Base-by-base conservation (phyloP, 2,888 invertebrate genomes). In the Mesopsocus fuscifrons region DNA sequence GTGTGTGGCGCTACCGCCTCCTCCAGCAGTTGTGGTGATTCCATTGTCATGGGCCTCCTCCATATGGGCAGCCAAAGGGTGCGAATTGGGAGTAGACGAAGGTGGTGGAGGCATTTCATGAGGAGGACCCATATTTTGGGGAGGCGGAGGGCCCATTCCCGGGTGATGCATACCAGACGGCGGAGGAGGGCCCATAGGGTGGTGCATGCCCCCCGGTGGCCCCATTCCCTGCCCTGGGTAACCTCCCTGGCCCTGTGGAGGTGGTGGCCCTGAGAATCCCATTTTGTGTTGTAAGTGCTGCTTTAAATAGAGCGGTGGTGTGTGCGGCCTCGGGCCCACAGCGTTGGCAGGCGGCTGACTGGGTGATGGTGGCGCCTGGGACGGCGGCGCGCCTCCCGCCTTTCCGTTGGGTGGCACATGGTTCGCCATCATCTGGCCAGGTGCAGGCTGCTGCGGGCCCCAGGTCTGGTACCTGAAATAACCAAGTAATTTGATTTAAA, bases 281-380 rank as follows among this genome's bases (percentile, higher is more conserved):
- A 76, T 72, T 64, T 77, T 77, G 60, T 77, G 75, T 65, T 77
- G 61, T 45, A 63, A 52, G 48, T 77, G 76, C 58, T 75, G 74
- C 57, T 76, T 76, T 59, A 76, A 66, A 66, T 76, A 75, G 60
- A 71, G 72, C 50, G 71, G 57, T 45, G 67, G 66, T 22, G 68
- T 66, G 38, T 68, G 67, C 35, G 66, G 66, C 32, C 67, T 60
- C 2, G 57, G 53, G 21, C 52, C 52, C 41, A 47, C 44, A 45
- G 48, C 34, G 44, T 44, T 16, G 44, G 46, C n/a, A 45, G 44
- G 33, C 33, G 41, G 16, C 30, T 45, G 44, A 4, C 43, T 20
- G 35, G 30, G 42, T 22, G 45, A 42, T 23, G 43, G 43, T 33
- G 33, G 48, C 20, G 41, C 42, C 21, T 40, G 47, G 30, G 44